Percentiles rank a stretch among this genome's conserved stretches.
Conservation (phyloP, 23 tunicate species). For the Phallusia fumigata region DNA sequence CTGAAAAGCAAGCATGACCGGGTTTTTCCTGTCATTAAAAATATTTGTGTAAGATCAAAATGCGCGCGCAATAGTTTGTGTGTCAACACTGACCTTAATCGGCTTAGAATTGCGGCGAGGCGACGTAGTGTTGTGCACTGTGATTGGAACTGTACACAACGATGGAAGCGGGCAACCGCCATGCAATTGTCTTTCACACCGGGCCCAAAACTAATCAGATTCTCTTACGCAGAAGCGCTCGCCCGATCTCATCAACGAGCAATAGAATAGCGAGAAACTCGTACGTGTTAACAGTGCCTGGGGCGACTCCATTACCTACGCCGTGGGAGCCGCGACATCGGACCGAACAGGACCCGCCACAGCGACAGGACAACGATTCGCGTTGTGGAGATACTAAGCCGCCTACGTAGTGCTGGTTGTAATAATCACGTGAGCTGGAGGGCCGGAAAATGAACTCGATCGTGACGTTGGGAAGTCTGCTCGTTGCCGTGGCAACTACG, state of each 20-base stretch:
- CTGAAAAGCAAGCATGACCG: not conserved
- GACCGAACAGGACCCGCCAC: not conserved
- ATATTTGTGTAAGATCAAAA: not conserved
- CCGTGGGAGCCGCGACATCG: conserved; percentile 1
- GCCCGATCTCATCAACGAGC: not conserved
- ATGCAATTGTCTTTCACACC: not conserved
- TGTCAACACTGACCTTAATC: not conserved
- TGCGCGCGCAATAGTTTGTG: not conserved
- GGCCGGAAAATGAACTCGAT: not conserved
- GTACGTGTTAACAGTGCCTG: conserved; percentile 10
- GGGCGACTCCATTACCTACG: not conserved
- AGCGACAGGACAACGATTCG: not conserved
- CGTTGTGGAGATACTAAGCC: not conserved
- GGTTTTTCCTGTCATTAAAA: not conserved
- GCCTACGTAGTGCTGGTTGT: not conserved
- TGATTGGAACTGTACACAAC: no score
- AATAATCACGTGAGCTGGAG: not conserved
- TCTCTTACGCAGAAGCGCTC: not conserved
- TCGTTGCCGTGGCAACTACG: not conserved
- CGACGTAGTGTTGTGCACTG: not conserved
- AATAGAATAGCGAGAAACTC: not conserved
- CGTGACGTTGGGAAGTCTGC: not conserved
- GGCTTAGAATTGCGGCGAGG: not conserved
- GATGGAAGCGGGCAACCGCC: not conserved
- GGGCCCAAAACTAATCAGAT: not conserved